Evolutionary conservation across 1,140 invertebrate genomes (phyloP), one percentile per base, ranked within the genome.

Genomic region (Rhagoletis pomonella): DNA sequence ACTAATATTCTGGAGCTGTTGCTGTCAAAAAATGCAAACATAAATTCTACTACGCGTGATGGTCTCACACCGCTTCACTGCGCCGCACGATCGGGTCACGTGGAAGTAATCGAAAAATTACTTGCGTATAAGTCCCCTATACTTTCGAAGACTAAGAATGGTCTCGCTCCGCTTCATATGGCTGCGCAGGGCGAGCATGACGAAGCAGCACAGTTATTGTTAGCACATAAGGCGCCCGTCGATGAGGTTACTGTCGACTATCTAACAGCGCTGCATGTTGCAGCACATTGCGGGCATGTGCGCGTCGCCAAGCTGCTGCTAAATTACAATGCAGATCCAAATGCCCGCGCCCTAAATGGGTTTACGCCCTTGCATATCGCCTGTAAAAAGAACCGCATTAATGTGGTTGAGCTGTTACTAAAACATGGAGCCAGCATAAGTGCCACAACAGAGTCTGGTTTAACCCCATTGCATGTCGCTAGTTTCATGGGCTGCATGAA

Each of bases 401-500:
- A 99, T 92, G 96, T 99, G 60, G 98, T 99, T 6, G 99, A 99
- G 94, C 93, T 99, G 87, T 94, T 99, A 44, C 94, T 99, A 3
- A 99, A 99, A 94, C 98, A 99, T 94, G 98, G 98, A 90, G 99
- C 98, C 77, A 96, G 95, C 89, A 96, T 95, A 89, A 94, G 94
- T 47, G 96, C 95, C 2, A 96, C 95, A 4, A 96, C 96, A 0
- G 95, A 96, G 90, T 95, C 95, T 0, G 99, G 99, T 29, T 94
- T 99, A 89, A 99, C 99, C 10, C 98, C 98, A 17, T 94, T 99
- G 50, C 99, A 99, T 94, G 99, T 99, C 73, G 98, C 99, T 0
- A 97, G 98, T 90, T 99, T 99, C 94, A 99, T 99, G 99, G 99
- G 99, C 47, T 99, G 98, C 93, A 99, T 99, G 97, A 99, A 99